Conservation (phyloP, 2,888 invertebrate genomes). For the Calameuta idolon region DNA sequence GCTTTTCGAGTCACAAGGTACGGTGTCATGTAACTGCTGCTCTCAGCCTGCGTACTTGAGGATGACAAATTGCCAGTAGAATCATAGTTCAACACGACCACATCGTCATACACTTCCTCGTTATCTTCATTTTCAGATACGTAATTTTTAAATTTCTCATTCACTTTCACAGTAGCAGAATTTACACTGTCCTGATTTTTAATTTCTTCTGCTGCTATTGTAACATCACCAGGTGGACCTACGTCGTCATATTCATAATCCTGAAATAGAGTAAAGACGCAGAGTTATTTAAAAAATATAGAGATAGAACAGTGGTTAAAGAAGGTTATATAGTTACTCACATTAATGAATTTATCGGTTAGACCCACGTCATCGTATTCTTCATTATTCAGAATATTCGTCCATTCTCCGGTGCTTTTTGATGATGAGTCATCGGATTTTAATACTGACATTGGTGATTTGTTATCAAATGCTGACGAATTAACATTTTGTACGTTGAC, state of each 20-base stretch:
- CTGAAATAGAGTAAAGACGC: neutral
- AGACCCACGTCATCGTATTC: constrained; percentile 48
- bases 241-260: constrained; percentile 36
- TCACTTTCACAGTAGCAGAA: neutral
- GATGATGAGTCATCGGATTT: neutral
- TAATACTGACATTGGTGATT: neutral
- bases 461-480: neutral
- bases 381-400: constrained; percentile 24
- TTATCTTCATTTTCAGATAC: constrained; percentile 21
- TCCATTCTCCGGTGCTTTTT: neutral
- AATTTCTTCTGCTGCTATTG: neutral
- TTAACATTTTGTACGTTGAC: constrained; percentile 15
- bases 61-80: constrained; percentile 9
- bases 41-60: neutral
- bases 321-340: constrained; percentile 4
- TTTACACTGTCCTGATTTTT: neutral
- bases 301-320: neutral
- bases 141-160: constrained; percentile 12
- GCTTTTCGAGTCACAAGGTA: neutral
- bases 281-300: neutral
- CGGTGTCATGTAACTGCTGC: constrained; percentile 1
- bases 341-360: constrained; percentile 9
- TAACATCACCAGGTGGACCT: constrained; percentile 19
- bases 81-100: constrained; percentile 31
- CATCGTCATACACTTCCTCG: constrained; percentile 52